These are phyloP conservation scores for Drosophila monieri DNA, from an alignment of 2,888 invertebrate genomes.

Conservation along the genomic window DNA sequence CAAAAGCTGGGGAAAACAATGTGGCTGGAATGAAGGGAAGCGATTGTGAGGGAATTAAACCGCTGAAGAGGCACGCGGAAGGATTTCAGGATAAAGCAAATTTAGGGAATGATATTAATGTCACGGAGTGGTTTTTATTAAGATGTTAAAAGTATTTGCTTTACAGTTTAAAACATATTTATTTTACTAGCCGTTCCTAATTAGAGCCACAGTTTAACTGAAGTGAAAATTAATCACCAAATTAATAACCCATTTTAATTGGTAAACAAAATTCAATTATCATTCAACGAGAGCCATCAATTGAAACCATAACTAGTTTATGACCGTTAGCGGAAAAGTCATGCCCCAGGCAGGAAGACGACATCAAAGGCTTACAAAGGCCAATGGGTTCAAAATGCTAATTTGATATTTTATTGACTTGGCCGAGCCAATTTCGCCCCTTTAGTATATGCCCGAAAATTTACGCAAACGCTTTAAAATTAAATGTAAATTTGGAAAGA, in stretches of 20 bases:
- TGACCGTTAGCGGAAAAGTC: slow-evolving; percentile 17
- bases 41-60: slow-evolving; percentile 21
- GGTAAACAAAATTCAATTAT: slow-evolving; percentile 45
- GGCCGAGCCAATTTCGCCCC: slow-evolving; percentile 45
- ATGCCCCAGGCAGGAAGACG: slow-evolving; percentile 20
- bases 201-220: background rate
- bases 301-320: slow-evolving; percentile 25
- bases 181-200: background rate
- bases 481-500: slow-evolving; percentile 56
- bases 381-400: slow-evolving; percentile 43
- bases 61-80: background rate
- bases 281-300: slow-evolving; percentile 18
- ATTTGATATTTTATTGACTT: slow-evolving; percentile 50
- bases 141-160: background rate
- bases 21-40: slow-evolving; percentile 11
- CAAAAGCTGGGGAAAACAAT: slow-evolving; percentile 42
- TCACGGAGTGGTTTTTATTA: background rate
- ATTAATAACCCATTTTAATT: slow-evolving; percentile 12
- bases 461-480: slow-evolving; percentile 56
- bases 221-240: slow-evolving; percentile 8
- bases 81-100: background rate
- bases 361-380: slow-evolving; percentile 59
- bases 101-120: slow-evolving; percentile 1
- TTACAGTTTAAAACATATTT: background rate
- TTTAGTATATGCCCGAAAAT: slow-evolving; percentile 27